Percentiles rank a stretch among this genome's conserved stretches.
Conservation (phyloP, 2,113 vertebrate species). For the Morone chrysops region DNA sequence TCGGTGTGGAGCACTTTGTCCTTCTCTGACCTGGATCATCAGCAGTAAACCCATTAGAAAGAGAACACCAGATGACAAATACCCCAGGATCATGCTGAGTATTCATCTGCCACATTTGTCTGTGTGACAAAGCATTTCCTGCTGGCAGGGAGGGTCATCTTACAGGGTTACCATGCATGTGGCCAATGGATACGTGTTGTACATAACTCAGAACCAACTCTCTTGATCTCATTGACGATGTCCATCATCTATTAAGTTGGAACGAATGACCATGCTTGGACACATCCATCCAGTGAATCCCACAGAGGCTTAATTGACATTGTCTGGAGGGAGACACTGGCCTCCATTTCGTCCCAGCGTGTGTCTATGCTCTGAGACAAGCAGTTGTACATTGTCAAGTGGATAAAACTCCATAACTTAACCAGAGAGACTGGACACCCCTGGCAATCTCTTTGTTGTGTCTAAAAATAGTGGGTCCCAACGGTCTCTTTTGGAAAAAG, state of each 20-base stretch:
- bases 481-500: slow-evolving; percentile 54
- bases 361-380: slow-evolving; percentile 56
- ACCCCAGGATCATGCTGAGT: slow-evolving; percentile 73
- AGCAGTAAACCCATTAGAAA: slow-evolving; percentile 76
- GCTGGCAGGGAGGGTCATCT: slow-evolving; percentile 61
- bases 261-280: slow-evolving; percentile 24
- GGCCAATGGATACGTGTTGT: neutral
- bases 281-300: slow-evolving; percentile 43
- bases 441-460: slow-evolving; percentile 80
- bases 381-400: slow-evolving; percentile 57
- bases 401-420: slow-evolving; percentile 71
- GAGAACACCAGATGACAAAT: slow-evolving; percentile 79
- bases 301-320: slow-evolving; percentile 60
- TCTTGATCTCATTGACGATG: slow-evolving; percentile 13
- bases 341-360: slow-evolving; percentile 59
- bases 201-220: slow-evolving; percentile 45
- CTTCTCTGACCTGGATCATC: slow-evolving; percentile 73
- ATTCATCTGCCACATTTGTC: slow-evolving; percentile 75
- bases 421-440: slow-evolving; percentile 75
- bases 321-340: slow-evolving; percentile 52
- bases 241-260: slow-evolving; percentile 36
- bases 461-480: slow-evolving; percentile 80
- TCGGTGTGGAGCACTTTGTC: slow-evolving; percentile 47
- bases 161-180: slow-evolving; percentile 64
- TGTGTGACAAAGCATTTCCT: slow-evolving; percentile 76